Base-by-base conservation (phyloP, 2,888 invertebrate species). In the Pollenia griseotomentosa region DNA sequence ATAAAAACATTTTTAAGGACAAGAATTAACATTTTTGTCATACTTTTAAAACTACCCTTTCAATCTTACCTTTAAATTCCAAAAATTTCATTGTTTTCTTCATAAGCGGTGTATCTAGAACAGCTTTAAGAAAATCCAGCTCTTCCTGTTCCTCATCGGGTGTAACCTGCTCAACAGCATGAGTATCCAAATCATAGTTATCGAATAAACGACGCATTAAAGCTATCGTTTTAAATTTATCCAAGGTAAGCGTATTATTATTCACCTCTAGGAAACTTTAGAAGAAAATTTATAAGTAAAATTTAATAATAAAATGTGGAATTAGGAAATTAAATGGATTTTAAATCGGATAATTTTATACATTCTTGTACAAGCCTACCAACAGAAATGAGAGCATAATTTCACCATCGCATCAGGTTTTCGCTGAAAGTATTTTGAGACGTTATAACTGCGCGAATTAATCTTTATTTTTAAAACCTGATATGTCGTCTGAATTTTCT, bases 91-190 rank as follows among this genome's bases (percentile, higher is more conserved):
- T 91, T 0, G 91, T 89, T 9, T 90, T 88, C 78, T 91, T 90
- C 92, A 92, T 92, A 7, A 91, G 89, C 0, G 91, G 88, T 1
- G 92, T 92, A 10, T 86, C 89, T 68, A 92, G 89, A 2, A 92
- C 85, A 9, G 91, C 90, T 4, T 90, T 86, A 5, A 92, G 87
- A 61, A 92, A 92, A 2, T 92, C 91, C 11, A 89, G 40, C 46
- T 92, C 91, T 57, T 92, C 92, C 55, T 91, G 89, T n/a, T 89
- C 61, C 44, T 91, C 89, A 14, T 90, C 92, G 0, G 88, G 33
- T 0, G 90, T 92, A 1, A 89, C 79, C 5, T 87, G 70, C 53
- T 92, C 92, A 5, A 84, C 53, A 4, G 89, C 73, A 11, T 82
- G 79, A 16, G 90, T 89, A 83, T 92, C 89, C 84, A 92, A 55